Evolutionary conservation across 2,797 vertebrate species (phyloP).

Genomic region (Sphenodon punctatus): DNA sequence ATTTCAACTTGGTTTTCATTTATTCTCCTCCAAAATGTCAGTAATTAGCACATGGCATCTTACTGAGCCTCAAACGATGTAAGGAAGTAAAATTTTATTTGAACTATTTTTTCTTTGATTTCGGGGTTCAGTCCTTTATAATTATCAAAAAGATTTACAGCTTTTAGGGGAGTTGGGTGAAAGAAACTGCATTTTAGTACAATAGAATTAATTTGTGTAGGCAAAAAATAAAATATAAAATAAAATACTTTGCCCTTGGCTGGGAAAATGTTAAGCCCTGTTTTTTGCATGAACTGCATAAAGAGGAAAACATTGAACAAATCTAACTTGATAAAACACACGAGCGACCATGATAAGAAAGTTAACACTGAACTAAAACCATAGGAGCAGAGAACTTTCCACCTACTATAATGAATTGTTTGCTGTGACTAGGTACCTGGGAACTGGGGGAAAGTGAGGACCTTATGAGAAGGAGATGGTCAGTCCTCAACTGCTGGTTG

Average conservation of each 20-base stretch:
- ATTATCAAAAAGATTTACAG: neutral
- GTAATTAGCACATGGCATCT: neutral
- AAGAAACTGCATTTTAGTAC: neutral
- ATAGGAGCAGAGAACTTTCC: neutral
- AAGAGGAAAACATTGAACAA: neutral
- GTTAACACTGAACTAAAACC: neutral
- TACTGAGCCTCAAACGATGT: neutral
- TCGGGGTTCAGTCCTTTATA: slow-evolving; percentile 6
- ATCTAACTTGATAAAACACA: neutral
- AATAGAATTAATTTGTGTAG: slow-evolving; percentile 3
- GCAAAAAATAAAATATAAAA: neutral
- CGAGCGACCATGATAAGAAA: neutral
- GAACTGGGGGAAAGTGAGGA: neutral
- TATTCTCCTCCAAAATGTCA: slow-evolving; percentile 8
- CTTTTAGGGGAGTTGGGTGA: neutral
- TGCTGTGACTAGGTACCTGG: slow-evolving; percentile 7
- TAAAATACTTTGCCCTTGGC: neutral
- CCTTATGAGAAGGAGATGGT: neutral
- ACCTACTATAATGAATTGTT: neutral
- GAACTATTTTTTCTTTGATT: slow-evolving; percentile 8
- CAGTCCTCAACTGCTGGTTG: neutral
- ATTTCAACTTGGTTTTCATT: neutral
- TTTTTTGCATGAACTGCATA: neutral
- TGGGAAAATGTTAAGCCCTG: neutral
- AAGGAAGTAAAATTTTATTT: neutral